Conservation (phyloP, 2,888 invertebrate species). For the Entomobrya proxima region DNA sequence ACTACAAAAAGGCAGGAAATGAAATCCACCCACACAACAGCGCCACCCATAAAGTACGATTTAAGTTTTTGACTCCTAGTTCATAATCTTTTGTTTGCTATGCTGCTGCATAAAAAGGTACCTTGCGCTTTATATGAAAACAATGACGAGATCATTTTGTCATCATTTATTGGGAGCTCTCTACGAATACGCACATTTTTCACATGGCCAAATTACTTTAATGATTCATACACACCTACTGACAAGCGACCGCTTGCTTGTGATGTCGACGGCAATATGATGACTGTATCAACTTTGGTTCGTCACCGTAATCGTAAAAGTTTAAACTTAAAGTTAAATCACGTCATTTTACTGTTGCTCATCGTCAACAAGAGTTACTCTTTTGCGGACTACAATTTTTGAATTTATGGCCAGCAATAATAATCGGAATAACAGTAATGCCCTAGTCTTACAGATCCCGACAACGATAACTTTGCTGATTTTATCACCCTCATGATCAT, state of each 20-base stretch:
- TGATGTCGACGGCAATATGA: not conserved
- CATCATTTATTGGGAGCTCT: too few relatives aligned
- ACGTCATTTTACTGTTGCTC: not conserved
- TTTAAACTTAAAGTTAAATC: not conserved
- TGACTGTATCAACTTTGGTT: not conserved
- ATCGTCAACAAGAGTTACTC: not conserved
- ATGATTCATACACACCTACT: not conserved
- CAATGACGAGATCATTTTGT: constrained; percentile 17
- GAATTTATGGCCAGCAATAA: constrained; percentile 13
- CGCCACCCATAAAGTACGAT: constrained; percentile 38
- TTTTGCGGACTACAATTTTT: too few relatives aligned
- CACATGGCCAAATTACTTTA: not conserved
- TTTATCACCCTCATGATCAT: not conserved
- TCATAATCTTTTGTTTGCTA: not conserved
- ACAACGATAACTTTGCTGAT: not conserved
- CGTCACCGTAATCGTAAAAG: not conserved
- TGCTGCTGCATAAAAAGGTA: too few relatives aligned
- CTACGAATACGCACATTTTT: not conserved
- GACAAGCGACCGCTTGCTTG: not conserved
- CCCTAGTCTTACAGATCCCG: not conserved
- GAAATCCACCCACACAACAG: constrained; percentile 51
- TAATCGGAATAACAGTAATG: constrained; percentile 2
- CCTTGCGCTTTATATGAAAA: not conserved
- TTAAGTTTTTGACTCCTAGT: constrained; percentile 16
- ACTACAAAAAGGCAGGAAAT: constrained; percentile 55